A percentile compares a stretch with the other conserved stretches of the same genome.
phyloP scores from a whole-genome alignment of 1,140 invertebrate genomes.

The Tribolium madens region DNA sequence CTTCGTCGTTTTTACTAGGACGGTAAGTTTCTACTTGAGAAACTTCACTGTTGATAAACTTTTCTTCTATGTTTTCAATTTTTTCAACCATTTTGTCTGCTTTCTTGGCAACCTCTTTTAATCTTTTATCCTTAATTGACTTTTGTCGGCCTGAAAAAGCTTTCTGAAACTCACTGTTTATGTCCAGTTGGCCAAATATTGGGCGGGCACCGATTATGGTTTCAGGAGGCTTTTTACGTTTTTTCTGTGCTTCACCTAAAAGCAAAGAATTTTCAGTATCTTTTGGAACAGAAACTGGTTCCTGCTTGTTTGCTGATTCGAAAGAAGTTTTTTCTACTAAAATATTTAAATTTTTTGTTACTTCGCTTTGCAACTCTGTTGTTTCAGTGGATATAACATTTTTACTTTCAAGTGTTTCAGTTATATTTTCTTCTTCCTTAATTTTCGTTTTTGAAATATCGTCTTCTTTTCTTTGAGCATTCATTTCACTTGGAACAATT shows the following conservation, averaged over 20 bases:
- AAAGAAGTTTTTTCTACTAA: too few relatives aligned
- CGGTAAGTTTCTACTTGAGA: slow-evolving; percentile 58
- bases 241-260: neutral
- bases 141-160: slow-evolving; percentile 59
- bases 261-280: too few relatives aligned
- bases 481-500: too few relatives aligned
- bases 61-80: slow-evolving; percentile 44
- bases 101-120: slow-evolving; percentile 42
- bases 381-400: too few relatives aligned
- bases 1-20: slow-evolving; percentile 60
- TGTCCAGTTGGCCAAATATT: slow-evolving; percentile 62
- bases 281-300: too few relatives aligned
- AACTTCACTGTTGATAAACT: slow-evolving; percentile 55
- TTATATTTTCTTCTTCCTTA: neutral
- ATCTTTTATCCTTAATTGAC: slow-evolving; percentile 50
- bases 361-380: too few relatives aligned
- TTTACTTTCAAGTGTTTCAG: neutral
- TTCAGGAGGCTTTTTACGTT: slow-evolving; percentile 63
- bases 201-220: slow-evolving; percentile 64
- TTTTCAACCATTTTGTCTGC: slow-evolving; percentile 44
- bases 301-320: neutral
- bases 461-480: too few relatives aligned
- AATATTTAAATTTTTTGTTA: too few relatives aligned
- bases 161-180: slow-evolving; percentile 64
- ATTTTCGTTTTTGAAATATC: neutral